Conservation (phyloP, 1,140 invertebrate genomes). For the Trichoplusia ni region DNA sequence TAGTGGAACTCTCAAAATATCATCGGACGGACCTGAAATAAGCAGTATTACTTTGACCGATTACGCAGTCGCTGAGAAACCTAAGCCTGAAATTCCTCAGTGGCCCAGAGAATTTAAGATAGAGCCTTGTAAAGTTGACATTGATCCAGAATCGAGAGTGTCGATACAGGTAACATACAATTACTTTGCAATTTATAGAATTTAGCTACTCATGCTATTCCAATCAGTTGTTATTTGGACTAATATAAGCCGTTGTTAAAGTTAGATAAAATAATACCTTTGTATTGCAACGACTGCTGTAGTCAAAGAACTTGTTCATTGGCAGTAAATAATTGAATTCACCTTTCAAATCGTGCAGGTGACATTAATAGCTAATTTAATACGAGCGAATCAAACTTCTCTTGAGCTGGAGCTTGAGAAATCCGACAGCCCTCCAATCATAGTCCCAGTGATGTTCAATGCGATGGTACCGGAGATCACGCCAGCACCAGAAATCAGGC, state of each 20-base stretch:
- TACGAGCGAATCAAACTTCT: constrained; percentile 65
- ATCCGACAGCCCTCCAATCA: constrained; percentile 69
- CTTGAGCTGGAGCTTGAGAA: constrained; percentile 72
- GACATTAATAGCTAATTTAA: constrained; percentile 68
- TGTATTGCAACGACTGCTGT: no score
- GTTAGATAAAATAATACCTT: no score
- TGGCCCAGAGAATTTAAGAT: constrained; percentile 73
- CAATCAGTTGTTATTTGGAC: no score
- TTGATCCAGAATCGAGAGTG: constrained; percentile 59
- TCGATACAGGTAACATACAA: constrained; percentile 50
- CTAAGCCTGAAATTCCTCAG: constrained; percentile 63
- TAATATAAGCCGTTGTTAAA: no score
- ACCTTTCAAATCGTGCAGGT: no score
- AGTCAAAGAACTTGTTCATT: no score
- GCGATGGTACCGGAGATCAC: constrained; percentile 63
- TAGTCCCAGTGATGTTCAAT: constrained; percentile 64
- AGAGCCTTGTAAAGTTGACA: constrained; percentile 59
- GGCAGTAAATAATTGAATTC: no score
- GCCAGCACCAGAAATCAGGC: constrained; percentile 61
- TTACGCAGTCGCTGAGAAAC: constrained; percentile 56
- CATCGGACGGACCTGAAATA: constrained; percentile 72
- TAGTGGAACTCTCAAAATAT: constrained; percentile 61
- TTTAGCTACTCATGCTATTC: not conserved
- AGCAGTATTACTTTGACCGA: constrained; percentile 65
- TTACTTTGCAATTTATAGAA: not conserved